Conservation (phyloP, 2,888 invertebrate species). For the Myopa testacea region DNA sequence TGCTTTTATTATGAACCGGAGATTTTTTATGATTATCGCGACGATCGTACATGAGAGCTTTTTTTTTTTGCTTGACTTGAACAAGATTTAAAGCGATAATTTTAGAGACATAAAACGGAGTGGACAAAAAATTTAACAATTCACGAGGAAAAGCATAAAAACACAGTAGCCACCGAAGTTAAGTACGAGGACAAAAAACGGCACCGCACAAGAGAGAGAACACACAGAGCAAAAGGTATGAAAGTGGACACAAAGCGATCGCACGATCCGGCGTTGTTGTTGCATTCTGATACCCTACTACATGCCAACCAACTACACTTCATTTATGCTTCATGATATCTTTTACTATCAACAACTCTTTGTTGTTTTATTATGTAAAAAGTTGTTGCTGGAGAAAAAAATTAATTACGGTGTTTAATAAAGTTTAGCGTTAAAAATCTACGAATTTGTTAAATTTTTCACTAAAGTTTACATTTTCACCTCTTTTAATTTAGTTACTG, state of each 20-base stretch:
- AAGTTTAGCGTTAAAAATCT: too few relatives aligned
- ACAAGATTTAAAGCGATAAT: slow-evolving; percentile 27
- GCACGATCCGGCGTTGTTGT: too few relatives aligned
- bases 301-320: not conserved
- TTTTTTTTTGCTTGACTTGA: not conserved
- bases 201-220: not conserved
- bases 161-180: slow-evolving; percentile 6
- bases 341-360: too few relatives aligned
- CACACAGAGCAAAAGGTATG: not conserved
- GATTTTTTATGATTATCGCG: not conserved
- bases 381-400: not conserved
- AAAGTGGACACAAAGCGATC: not conserved
- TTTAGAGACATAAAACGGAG: not conserved
- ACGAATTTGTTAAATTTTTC: too few relatives aligned
- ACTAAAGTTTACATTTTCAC: not conserved
- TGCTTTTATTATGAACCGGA: slow-evolving; percentile 9
- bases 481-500: slow-evolving; percentile 12
- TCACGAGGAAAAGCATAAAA: slow-evolving; percentile 8
- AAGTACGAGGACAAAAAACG: slow-evolving; percentile 13
- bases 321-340: not conserved
- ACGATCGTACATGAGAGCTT: not conserved
- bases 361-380: slow-evolving; percentile 28
- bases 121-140: not conserved
- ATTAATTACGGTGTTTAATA: slow-evolving; percentile 2
- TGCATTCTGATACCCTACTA: too few relatives aligned